These are phyloP conservation scores for Drosophila simulans DNA, from an alignment of 1,140 invertebrate genomes.

Conservation along the genomic window DNA sequence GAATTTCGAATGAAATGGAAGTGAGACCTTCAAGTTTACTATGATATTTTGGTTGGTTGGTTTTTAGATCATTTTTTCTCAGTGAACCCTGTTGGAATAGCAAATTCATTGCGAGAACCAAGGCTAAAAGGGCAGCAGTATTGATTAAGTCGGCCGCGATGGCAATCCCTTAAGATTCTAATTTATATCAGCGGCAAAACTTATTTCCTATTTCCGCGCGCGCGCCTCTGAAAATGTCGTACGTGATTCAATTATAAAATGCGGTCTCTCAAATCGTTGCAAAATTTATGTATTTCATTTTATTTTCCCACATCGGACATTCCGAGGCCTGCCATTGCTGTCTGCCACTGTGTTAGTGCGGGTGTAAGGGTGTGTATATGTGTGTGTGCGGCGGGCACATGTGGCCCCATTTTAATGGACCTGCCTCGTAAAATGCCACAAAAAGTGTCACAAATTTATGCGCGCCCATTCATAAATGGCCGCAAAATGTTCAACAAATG, in stretches of 20 bases:
- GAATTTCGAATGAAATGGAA: too few relatives aligned
- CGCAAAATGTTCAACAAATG: conserved; percentile 62
- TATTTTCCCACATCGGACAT: conserved; percentile 68
- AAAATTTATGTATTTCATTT: conserved; percentile 84
- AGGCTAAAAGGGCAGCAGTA: conserved; percentile 21
- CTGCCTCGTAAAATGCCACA: conserved; percentile 75
- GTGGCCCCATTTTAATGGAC: conserved; percentile 80
- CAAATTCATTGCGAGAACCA: background rate
- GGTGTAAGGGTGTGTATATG: conserved; percentile 19
- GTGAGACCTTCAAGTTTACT: too few relatives aligned
- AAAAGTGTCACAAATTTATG: conserved; percentile 80
- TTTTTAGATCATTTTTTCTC: background rate
- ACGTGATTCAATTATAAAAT: conserved; percentile 84
- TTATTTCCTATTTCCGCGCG: conserved; percentile 78
- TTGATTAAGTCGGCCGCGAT: conserved; percentile 62
- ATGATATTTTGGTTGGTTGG: too few relatives aligned
- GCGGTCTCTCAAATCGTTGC: conserved; percentile 84
- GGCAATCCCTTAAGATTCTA: conserved; percentile 82
- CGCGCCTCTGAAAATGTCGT: conserved; percentile 69
- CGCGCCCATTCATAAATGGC: conserved; percentile 64
- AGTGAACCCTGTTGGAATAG: background rate
- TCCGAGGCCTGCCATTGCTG: conserved; percentile 24
- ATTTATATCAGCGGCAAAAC: conserved; percentile 81
- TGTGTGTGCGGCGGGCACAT: conserved; percentile 53
- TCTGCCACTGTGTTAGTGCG: conserved; percentile 17